These are phyloP conservation scores for Damaliscus lunatus DNA, from an alignment of 2,113 vertebrate genomes.

Conservation along the genomic window DNA sequence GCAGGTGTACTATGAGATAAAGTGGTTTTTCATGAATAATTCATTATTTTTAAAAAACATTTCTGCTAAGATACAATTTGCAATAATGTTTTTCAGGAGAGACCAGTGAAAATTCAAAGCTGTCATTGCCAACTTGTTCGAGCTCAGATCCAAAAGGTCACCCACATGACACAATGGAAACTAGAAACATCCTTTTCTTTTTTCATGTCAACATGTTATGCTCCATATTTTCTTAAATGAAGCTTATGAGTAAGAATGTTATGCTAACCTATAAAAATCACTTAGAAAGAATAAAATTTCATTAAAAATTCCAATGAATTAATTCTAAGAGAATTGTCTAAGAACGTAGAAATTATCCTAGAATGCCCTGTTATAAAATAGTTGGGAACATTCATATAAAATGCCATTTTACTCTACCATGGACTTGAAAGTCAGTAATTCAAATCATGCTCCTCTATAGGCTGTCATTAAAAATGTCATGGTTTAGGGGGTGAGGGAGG, in stretches of 20 bases:
- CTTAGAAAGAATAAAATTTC: conserved; percentile 28
- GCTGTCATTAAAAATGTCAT: neutral
- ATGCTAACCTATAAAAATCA: conserved; percentile 16
- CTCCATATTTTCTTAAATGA: conserved; percentile 38
- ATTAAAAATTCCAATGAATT: neutral
- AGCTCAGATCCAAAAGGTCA: conserved; percentile 75
- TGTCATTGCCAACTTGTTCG: conserved; percentile 78
- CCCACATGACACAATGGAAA: conserved; percentile 61
- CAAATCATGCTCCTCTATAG: neutral
- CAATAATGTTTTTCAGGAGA: conserved; percentile 76
- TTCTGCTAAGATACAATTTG: conserved; percentile 76
- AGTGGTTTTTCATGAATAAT: conserved; percentile 78
- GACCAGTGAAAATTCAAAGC: conserved; percentile 74
- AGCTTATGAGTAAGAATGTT: conserved; percentile 4
- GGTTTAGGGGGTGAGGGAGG: neutral
- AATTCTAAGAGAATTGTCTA: neutral
- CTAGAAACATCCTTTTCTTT: conserved; percentile 63
- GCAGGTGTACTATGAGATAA: conserved; percentile 74
- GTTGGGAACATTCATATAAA: neutral
- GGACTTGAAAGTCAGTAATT: neutral
- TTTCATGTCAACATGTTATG: conserved; percentile 1
- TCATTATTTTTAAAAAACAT: conserved; percentile 58
- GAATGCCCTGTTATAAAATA: neutral
- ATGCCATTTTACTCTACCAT: neutral
- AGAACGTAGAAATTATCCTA: neutral